Base-by-base conservation (phyloP, 1,140 invertebrate species). In the Pseudomyrmex dendroicus region DNA sequence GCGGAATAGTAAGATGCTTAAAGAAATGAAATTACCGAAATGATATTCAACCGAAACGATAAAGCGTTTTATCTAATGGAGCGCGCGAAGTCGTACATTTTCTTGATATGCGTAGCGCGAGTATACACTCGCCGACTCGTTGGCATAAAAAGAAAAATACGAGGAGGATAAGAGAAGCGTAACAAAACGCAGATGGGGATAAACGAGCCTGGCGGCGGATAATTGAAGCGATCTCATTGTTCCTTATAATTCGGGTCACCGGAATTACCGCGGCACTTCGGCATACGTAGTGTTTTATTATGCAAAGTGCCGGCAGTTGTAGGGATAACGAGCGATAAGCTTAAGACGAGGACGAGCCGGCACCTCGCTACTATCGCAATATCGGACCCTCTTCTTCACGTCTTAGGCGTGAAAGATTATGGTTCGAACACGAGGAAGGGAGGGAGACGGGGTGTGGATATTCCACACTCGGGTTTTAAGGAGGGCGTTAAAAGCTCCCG, bases 251-350 rank as follows among this genome's bases (percentile, higher is more conserved):
- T 85, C 62, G 83, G 67, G 74, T 73, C 67, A 84, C 74, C 50
- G 44, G 76, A 73, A 86, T 82, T 73, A 82, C 73, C 46, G 67
- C 62, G n/a, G 56, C 63, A 63, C 48, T 74, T 70, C 68, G 63
- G 83, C 85, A 86, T 82, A 86, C 76, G 76, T 86, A 86, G 83
- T 62, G 68, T 67, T 85, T 85, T 86, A 86, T 86, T 86, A 86
- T 85, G 85, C 83, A 86, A 86, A 86, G 63, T 52, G 44, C 17
- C 35, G 61, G 62, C 67, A 82, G 85, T 82, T 86, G 68, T 84
- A 56, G 46, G 62, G 68, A 86, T 86, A 86, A 86, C 84, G 85
- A 85, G 76, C 84, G 85, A 86, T 86, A 86, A 86, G 85, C 83
- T 82, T 78, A 70, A 44, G 56, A 85, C 46, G 62, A 63, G 62